A percentile compares a stretch with the other conserved stretches of the same genome.
These are phyloP conservation scores for Amphipyra tragopoginis DNA, from an alignment of 2,888 invertebrate genomes.

Conservation along the genomic window DNA sequence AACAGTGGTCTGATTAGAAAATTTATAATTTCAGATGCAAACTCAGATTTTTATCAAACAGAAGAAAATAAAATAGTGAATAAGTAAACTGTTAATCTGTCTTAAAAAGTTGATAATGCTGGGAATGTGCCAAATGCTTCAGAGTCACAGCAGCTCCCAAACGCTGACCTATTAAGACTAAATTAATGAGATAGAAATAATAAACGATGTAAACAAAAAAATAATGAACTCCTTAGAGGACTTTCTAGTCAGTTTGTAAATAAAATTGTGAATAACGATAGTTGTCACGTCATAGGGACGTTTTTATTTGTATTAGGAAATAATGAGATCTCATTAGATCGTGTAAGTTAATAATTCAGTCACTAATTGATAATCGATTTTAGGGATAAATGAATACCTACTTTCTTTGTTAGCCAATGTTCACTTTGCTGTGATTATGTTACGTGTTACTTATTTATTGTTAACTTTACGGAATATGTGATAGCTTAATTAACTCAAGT, in stretches of 20 bases:
- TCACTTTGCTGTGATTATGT: constrained; percentile 89
- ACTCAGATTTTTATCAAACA: constrained; percentile 74
- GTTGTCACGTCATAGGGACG: constrained; percentile 84
- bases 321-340: constrained; percentile 89
- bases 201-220: constrained; percentile 76
- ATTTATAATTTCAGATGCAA: constrained; percentile 62
- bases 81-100: constrained; percentile 76
- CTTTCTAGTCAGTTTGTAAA: constrained; percentile 89
- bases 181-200: constrained; percentile 76
- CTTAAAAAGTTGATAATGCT: constrained; percentile 77
- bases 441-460: constrained; percentile 88
- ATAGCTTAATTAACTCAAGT: constrained; percentile 84
- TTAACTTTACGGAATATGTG: constrained; percentile 84
- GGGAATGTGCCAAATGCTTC: constrained; percentile 89
- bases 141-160: constrained; percentile 76
- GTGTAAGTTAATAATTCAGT: constrained; percentile 87
- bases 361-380: constrained; percentile 88
- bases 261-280: constrained; percentile 88
- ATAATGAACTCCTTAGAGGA: constrained; percentile 80
- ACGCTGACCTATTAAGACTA: constrained; percentile 80
- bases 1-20: constrained; percentile 50
- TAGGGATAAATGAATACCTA: constrained; percentile 82
- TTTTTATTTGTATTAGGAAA: constrained; percentile 86
- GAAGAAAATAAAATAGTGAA: constrained; percentile 71
- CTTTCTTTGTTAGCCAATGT: constrained; percentile 89